These are phyloP conservation scores for Montifringilla adamsi DNA, from an alignment of 2,113 vertebrate genomes.

Conservation along the genomic window DNA sequence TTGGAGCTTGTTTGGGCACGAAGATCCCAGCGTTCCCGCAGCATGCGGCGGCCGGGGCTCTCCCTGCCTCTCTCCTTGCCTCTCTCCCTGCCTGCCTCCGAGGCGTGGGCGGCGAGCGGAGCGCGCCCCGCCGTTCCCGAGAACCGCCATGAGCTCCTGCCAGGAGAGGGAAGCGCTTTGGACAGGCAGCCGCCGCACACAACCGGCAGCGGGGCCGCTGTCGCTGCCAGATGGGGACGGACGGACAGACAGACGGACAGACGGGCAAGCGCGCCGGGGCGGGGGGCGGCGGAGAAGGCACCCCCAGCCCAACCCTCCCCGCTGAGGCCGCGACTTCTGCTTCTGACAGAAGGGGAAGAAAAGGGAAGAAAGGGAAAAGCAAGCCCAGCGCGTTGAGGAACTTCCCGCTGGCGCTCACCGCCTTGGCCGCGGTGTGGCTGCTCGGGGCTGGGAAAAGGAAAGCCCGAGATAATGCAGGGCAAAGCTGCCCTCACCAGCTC, in stretches of 20 bases:
- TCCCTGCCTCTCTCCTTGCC: neutral
- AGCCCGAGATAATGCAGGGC: neutral
- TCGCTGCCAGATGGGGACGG: neutral
- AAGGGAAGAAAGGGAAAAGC: neutral
- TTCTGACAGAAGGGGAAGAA: neutral
- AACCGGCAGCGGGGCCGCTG: neutral
- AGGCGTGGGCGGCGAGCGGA: conserved; percentile 13
- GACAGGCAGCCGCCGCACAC: neutral
- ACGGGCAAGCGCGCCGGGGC: accelerated
- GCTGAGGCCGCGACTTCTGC: neutral
- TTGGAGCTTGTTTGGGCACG: neutral
- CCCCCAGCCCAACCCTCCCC: neutral
- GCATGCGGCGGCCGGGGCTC: neutral
- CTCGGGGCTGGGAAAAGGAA: neutral
- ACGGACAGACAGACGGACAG: neutral
- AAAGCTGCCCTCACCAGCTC: neutral
- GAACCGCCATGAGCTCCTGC: conserved; percentile 35
- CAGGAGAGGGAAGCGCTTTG: neutral
- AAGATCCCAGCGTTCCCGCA: neutral
- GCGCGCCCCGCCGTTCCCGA: neutral
- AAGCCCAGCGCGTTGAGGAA: neutral
- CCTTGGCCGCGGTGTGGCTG: neutral
- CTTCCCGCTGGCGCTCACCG: neutral
- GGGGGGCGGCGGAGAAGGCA: neutral
- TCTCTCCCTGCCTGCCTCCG: neutral